Conservation (phyloP, 64 coral and sea anemone species). For the Pocillopora damicornis region DNA sequence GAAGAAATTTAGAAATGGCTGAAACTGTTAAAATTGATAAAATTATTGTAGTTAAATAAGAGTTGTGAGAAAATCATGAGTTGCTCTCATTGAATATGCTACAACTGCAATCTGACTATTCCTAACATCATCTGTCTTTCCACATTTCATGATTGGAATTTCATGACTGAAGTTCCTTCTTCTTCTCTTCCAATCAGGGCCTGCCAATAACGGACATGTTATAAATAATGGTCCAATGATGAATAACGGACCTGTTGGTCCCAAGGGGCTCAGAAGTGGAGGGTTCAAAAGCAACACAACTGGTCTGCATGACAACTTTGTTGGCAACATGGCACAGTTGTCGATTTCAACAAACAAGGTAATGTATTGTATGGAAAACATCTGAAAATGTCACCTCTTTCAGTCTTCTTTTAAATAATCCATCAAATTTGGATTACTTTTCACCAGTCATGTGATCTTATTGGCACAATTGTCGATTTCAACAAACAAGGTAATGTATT, state of each 20-base stretch:
- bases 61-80: too few relatives aligned
- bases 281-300: constrained; percentile 41
- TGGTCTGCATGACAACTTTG: constrained; percentile 26
- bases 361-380: background rate
- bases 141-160: too few relatives aligned
- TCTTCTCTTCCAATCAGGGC: background rate
- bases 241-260: constrained; percentile 52
- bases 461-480: constrained; percentile 44
- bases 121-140: too few relatives aligned
- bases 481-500: constrained; percentile 9
- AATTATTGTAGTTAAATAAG: too few relatives aligned
- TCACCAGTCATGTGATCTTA: too few relatives aligned
- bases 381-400: background rate
- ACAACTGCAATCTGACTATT: too few relatives aligned
- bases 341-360: constrained; percentile 37
- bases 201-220: background rate
- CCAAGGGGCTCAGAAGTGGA: constrained; percentile 43
- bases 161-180: too few relatives aligned
- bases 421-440: too few relatives aligned
- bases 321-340: constrained; percentile 47
- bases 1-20: too few relatives aligned
- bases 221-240: constrained; percentile 31
- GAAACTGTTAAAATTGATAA: too few relatives aligned
- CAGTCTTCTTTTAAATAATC: background rate
- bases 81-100: too few relatives aligned